Evolutionary conservation across 2,113 vertebrate genomes (phyloP).

Genomic region (Neogale vison): DNA sequence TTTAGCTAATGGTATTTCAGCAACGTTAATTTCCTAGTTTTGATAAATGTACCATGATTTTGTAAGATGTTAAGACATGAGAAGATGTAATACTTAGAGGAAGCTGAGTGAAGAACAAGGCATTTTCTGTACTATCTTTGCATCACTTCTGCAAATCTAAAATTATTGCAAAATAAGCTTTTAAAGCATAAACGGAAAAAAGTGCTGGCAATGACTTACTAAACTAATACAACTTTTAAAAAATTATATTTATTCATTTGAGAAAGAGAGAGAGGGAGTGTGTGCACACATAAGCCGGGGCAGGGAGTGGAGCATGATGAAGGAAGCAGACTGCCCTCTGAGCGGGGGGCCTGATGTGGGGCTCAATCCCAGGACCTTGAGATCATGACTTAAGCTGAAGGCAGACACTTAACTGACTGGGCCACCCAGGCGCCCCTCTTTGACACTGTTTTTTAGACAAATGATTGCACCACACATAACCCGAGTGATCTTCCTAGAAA

Average conservation of each 20-base stretch:
- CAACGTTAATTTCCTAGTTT: background rate
- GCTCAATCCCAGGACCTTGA: background rate
- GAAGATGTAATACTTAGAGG: background rate
- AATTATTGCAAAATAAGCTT: background rate
- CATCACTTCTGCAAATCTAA: background rate
- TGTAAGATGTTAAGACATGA: background rate
- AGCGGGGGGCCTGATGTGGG: background rate
- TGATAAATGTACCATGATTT: background rate
- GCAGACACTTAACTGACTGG: background rate
- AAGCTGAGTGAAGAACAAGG: background rate
- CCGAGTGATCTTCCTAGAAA: constrained; percentile 23
- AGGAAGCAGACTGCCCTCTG: background rate
- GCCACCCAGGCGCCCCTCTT: background rate
- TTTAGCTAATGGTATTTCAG: background rate
- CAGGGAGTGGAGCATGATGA: background rate
- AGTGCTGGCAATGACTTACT: background rate
- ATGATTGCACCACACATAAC: background rate
- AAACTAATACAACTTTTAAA: background rate
- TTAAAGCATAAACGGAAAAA: background rate
- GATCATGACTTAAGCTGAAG: background rate
- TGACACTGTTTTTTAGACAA: background rate
- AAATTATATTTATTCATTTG: background rate
- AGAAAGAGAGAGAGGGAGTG: background rate
- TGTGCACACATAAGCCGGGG: background rate
- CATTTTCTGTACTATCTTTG: background rate